phyloP scores from a whole-genome alignment of 1,140 invertebrate genomes.

The Streblospio benedicti region DNA sequence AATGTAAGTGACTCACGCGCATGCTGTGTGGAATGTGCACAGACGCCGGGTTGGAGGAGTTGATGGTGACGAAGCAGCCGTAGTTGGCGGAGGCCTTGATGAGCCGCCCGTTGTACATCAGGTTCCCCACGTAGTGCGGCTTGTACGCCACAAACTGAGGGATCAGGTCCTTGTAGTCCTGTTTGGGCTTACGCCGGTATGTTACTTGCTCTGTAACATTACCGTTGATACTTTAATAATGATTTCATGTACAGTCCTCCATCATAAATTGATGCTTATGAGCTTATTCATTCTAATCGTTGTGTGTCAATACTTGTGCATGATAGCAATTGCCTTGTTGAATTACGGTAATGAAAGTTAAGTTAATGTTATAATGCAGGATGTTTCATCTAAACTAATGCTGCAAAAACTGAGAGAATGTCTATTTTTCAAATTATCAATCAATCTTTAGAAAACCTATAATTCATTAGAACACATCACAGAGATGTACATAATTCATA shows the following conservation, averaged over 20 bases:
- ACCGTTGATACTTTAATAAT: too few relatives aligned
- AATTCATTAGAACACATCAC: too few relatives aligned
- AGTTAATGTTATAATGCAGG: not conserved
- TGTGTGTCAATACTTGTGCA: too few relatives aligned
- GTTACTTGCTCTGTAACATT: conserved; percentile 34
- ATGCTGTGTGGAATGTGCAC: conserved; percentile 37
- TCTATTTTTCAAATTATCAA: too few relatives aligned
- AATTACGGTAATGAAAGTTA: too few relatives aligned
- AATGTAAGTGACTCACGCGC: too few relatives aligned
- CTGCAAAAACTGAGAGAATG: too few relatives aligned
- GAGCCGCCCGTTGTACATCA: conserved; percentile 44
- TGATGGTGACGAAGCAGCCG: conserved; percentile 44
- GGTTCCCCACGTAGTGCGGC: conserved; percentile 33
- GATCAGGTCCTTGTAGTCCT: conserved; percentile 35
- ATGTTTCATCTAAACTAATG: too few relatives aligned
- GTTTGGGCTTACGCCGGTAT: conserved; percentile 23
- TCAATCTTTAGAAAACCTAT: too few relatives aligned
- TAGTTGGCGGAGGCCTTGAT: conserved; percentile 38
- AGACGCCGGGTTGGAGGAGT: conserved; percentile 21
- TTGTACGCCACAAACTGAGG: conserved; percentile 28
- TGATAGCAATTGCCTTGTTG: too few relatives aligned
- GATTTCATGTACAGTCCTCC: not conserved
- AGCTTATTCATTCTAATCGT: not conserved
- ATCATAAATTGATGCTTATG: not conserved
- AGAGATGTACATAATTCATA: too few relatives aligned